Base-by-base conservation (phyloP, 2,113 vertebrate genomes). In the Pao palembangensis region DNA sequence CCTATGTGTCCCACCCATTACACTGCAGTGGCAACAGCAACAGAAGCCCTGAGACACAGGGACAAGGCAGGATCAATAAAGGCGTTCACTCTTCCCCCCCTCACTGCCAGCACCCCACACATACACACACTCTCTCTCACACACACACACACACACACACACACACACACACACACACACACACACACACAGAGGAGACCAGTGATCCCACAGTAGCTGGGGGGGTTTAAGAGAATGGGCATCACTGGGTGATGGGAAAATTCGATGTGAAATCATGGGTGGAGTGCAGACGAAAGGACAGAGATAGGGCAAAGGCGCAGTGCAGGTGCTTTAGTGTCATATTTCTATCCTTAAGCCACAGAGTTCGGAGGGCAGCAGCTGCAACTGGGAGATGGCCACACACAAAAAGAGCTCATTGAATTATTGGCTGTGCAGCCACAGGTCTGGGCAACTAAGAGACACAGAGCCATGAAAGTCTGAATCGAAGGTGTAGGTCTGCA, bases 371-470 rank as follows among this genome's bases (percentile, higher is more conserved):
- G 63, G 78, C 72, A 77, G 76, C 77, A 82, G 76, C 80, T 78
- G 77, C 78, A 74, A 71, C 80, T 55, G 53, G 62, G 69, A 71
- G 71, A 79, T 61, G 67, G 80, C 73, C 76, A 54, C 19, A 65
- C 51, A 51, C 62, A 61, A 71, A 81, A 76, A 78, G 21, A 70
- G 76, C 64, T 79, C 76, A 77, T 54, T 79, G 73, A 86, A 79
- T 81, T 82, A 77, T 71, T 76, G 56, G 71, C 57, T 67, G 74
- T 74, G 78, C 60, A 59, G 81, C 87, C 78, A 23, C 25, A 3
- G 84, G 79, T 79, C 70, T 50, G 63, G 80, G 74, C 79, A 28
- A 56, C 73, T 85, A 88, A 87, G 86, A 79, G 73, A 85, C 84
- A 74, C 78, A 87, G 80, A 84, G 25, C 25, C 25, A 28, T 28